Evolutionary conservation across 2,888 invertebrate genomes (phyloP), one percentile per base, ranked within the genome.

Genomic region (Cantharis lateralis): DNA sequence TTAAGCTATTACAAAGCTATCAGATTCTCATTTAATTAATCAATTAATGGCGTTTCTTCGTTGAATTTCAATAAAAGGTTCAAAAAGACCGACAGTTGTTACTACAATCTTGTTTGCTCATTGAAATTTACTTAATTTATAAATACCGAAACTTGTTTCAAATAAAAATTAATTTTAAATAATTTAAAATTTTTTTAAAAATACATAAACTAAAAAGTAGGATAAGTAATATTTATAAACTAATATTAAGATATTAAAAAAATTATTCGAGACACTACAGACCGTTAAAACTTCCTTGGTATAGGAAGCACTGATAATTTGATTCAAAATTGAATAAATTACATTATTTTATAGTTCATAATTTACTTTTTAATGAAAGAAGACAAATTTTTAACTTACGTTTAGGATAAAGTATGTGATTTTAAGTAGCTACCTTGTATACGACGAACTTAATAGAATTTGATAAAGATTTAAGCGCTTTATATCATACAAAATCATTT

Each of bases 41-140:
- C 64, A 66, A 66, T 66, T 66, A 66, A 66, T 24, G n/a, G 20
- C 64, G 64, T 66, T 66, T 66, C 64, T 66, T 66, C 64, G 24
- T 66, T 20, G 64, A 24, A 66, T 20, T 66, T 66, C 64, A 10
- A 66, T 66, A 66, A 66, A 66, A 66, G 24, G 64, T 66, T 66
- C 20, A n/a, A 66, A 74, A 74, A 28, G 62, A 71, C 71, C 18
- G 71, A 75, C 71, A 71, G 75, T 71, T 68, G 71, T 75, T 70
- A 15, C 69, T 66, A 71, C 66, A 28, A n/a, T 20, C 66, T 75
- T 75, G 15, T 69, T 69, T 66, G 64, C n/a, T 66, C 10, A 9
- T 24, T 20, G 24, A 66, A 66, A 66, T 66, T 13, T 66, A 66
- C n/a, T 64, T 64, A 20, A 64, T 32, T 32, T 13, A n/a, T 32